Evolutionary conservation across 2,888 invertebrate species (phyloP), one percentile per base, ranked within the genome.

Genomic region (Apodemia mormo): DNA sequence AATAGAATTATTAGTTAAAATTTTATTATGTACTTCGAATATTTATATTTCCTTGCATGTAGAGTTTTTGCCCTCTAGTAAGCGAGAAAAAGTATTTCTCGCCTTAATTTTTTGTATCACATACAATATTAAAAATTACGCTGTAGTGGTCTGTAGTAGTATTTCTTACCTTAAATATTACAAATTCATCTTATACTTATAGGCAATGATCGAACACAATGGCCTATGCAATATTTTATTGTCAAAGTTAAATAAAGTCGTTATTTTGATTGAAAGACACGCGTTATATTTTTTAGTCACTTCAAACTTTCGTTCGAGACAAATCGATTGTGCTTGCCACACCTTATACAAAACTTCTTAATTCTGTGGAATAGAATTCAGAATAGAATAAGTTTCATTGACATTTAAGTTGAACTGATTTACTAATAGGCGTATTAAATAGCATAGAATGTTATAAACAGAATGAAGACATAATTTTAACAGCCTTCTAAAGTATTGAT

Each of bases 201-300:
- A 77, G 76, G 76, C 77, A 79, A 76, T 75, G 67, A 74, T 73
- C 72, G 78, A 80, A 83, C 79, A 90, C 91, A 92, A 92, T 90
- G 79, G 83, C 75, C 76, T 78, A 77, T 78, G 85, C 88, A 78
- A 92, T 93, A 92, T 92, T 86, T 93, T 91, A 92, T 87, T 91
- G 92, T 93, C 92, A 93, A 88, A 86, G 85, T 90, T 87, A 92
- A 93, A 93, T 93, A 92, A 91, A 93, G 92, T 89, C 92, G 90
- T 93, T 92, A 93, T 92, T 89, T 91, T 92, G 92, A 93, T 93
- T 89, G 92, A 93, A 82, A 81, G 88, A 77, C 77, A 73, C 78
- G 80, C 77, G 80, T 81, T 81, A 76, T 70, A 76, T 76, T 81
- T 83, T 83, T 85, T 85, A 83, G 84, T 85, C 82, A 78, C 79